Base-by-base conservation (phyloP, 53 echinoderm and acorn worm genomes). In the Paracentrotus lividus region DNA sequence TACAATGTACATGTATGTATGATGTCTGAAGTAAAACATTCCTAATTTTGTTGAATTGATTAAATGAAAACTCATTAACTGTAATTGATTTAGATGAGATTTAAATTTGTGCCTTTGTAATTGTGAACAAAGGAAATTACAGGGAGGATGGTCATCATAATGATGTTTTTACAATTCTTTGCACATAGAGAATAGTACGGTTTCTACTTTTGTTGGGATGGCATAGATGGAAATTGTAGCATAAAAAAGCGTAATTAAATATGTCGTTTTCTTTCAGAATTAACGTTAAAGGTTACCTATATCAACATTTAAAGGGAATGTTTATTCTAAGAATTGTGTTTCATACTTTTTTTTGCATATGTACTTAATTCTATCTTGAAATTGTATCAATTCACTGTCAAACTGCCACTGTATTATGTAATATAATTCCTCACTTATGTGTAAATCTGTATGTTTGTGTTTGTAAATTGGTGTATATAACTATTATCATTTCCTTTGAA, bases 21-120 rank as follows among this genome's bases (percentile, higher is more conserved):
- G n/a, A n/a, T n/a, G 59, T 59, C 18, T 24, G 23, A 59, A 59
- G 18, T 23, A 14, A 21, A 59, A 21, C 59, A 59, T 59, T 2
- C 13, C 18, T 1, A n/a, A n/a, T 26, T 61, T 7, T n/a, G 24
- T 3, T 6, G 26, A 54, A 7, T n/a, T 6, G 3, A 2, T 26
- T 61, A n/a, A 0, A 61, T 26, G n/a, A n/a, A n/a, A 40, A 69
- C 18, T 16, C 18, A 18, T 18, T 38, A 16, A 18, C 36, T 40
- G n/a, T 40, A 3, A 38, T 40, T n/a, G n/a, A n/a, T 18, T 72
- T 18, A 9, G 5, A 18, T 38, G 16, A 38, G 16, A 16, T 36
- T n/a, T 72, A 72, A 72, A 38, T 72, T 5, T 72, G 72, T 72
- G 72, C 72, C 72, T 72, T 72, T 72, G 72, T 72, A 72, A 72